Evolutionary conservation across 2,797 vertebrate species (phyloP).

Genomic region (Galaxias olidus): DNA sequence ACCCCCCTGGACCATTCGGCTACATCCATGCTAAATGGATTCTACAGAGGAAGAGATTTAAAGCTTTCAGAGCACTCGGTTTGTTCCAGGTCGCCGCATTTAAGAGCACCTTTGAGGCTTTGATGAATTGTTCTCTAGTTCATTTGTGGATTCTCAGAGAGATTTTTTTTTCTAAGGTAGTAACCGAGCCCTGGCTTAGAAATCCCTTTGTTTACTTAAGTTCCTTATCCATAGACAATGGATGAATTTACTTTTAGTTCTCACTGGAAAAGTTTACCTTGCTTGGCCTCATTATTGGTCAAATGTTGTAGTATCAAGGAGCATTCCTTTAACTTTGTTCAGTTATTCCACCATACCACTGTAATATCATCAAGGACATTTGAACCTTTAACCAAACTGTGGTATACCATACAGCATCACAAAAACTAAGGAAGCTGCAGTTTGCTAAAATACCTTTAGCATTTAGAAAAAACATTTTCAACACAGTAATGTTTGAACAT

Average conservation of each 20-base stretch:
- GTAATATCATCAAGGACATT: too few relatives aligned
- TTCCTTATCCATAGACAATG: constrained; percentile 25
- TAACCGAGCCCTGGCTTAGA: constrained; percentile 21
- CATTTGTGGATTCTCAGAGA: constrained; percentile 52
- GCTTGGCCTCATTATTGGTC: too few relatives aligned
- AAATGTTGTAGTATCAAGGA: too few relatives aligned
- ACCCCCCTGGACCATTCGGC: constrained; percentile 58
- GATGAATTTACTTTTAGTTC: constrained; percentile 23
- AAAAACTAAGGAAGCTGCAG: too few relatives aligned
- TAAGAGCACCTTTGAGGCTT: constrained; percentile 50
- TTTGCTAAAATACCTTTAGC: too few relatives aligned
- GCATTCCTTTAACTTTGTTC: too few relatives aligned
- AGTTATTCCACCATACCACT: too few relatives aligned
- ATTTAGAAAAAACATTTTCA: too few relatives aligned
- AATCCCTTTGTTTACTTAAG: constrained; percentile 17
- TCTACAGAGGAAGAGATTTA: constrained; percentile 74
- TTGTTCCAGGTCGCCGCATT: constrained; percentile 60
- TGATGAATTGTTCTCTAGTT: constrained; percentile 69
- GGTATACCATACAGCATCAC: too few relatives aligned
- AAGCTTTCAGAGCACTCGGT: constrained; percentile 65
- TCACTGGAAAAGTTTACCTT: neutral
- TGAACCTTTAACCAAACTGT: too few relatives aligned
- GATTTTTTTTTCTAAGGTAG: constrained; percentile 37
- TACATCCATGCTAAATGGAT: constrained; percentile 77
- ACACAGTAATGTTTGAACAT: neutral